Percentiles rank a stretch among this genome's conserved stretches.
These are phyloP conservation scores for Cephus pulcher DNA, from an alignment of 2,888 invertebrate genomes.

Conservation along the genomic window DNA sequence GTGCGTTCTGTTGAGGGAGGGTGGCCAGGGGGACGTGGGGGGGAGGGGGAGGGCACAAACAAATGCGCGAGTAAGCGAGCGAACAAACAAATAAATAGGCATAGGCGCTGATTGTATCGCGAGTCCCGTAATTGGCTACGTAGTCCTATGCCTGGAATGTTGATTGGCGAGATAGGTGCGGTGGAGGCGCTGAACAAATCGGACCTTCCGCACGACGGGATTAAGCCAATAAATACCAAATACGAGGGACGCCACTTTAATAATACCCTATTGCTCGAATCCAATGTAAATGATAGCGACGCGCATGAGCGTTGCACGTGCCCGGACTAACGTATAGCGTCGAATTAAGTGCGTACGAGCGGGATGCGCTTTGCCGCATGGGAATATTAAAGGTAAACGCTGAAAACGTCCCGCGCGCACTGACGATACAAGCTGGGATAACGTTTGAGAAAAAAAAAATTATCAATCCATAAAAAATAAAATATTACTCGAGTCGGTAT, in stretches of 20 bases:
- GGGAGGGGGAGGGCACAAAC: not conserved
- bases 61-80: constrained; percentile 10
- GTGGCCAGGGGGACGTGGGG: not conserved
- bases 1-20: not conserved
- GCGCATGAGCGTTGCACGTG: not conserved
- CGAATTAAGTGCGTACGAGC: not conserved
- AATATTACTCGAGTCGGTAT: not conserved
- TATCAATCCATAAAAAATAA: not conserved
- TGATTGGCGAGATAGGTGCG: constrained; percentile 54
- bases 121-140: constrained; percentile 51
- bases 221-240: constrained; percentile 49
- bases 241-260: constrained; percentile 6
- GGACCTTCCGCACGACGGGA: constrained; percentile 23
- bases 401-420: not conserved
- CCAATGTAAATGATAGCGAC: not conserved
- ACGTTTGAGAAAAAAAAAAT: not conserved
- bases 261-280: not conserved
- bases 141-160: constrained; percentile 54
- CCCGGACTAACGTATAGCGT: not conserved
- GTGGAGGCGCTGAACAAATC: constrained; percentile 37
- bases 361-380: not conserved
- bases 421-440: not conserved
- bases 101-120: constrained; percentile 51
- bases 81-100: constrained; percentile 47
- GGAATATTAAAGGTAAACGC: not conserved